A percentile compares a stretch with the other conserved stretches of the same genome.
phyloP scores from a whole-genome alignment of 1,140 invertebrate genomes.

The Chelonus insularis region DNA sequence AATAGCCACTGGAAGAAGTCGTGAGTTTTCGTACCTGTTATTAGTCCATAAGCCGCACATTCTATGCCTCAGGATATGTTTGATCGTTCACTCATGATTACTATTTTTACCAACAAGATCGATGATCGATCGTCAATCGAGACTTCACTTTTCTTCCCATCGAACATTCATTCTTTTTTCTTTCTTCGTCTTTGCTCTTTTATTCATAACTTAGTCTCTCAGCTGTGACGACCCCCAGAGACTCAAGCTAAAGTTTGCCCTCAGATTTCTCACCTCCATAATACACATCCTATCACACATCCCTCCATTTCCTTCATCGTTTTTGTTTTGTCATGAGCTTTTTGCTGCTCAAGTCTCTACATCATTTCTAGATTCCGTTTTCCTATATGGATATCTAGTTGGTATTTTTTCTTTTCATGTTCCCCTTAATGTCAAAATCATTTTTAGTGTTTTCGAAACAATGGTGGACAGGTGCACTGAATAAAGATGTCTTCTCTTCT shows the following conservation, averaged over 20 bases:
- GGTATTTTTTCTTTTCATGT: too few relatives aligned
- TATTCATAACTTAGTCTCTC: constrained; percentile 17
- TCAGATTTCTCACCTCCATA: constrained; percentile 2
- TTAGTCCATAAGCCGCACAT: constrained; percentile 40
- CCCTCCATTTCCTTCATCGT: not conserved
- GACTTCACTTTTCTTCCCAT: constrained; percentile 6
- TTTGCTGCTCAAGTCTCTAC: too few relatives aligned
- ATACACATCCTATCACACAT: not conserved
- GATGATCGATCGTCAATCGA: constrained; percentile 6
- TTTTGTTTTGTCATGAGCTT: not conserved
- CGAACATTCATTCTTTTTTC: not conserved
- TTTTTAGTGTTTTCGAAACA: too few relatives aligned
- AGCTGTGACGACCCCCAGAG: not conserved
- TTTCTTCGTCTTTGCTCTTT: constrained; percentile 1
- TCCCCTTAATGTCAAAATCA: too few relatives aligned
- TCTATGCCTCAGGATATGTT: constrained; percentile 41
- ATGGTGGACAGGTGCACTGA: too few relatives aligned
- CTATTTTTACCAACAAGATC: constrained; percentile 16
- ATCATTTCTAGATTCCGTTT: too few relatives aligned
- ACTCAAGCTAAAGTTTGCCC: not conserved
- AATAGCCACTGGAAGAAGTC: constrained; percentile 25
- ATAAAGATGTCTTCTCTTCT: too few relatives aligned
- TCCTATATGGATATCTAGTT: too few relatives aligned
- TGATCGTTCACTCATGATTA: constrained; percentile 25
- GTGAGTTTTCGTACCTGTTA: constrained; percentile 48